Base-by-base conservation (phyloP, 2,113 vertebrate genomes). In the Calyptommatus sinebrachiatus region DNA sequence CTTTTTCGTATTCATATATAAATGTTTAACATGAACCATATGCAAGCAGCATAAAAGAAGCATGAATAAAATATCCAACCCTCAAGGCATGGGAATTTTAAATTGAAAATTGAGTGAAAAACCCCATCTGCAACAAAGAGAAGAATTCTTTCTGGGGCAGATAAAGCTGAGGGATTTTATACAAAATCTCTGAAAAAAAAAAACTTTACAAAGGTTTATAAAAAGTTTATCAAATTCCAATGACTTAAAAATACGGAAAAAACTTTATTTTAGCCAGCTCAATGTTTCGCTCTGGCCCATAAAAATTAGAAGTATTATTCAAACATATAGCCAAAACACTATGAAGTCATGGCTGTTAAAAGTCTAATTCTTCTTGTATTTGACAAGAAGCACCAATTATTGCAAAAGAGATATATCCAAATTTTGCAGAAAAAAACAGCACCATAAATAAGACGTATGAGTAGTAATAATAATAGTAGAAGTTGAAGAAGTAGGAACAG, bases 391-490 rank as follows among this genome's bases (percentile, higher is more conserved):
- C 74, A 80, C 77, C 73, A 81, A 87, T 81, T 84, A 83, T 85
- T 88, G 84, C 84, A 87, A 84, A 80, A 83, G 79, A 83, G 72
- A 77, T 68, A 70, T 90, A 90, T 85, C 82, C 84, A 88, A 78
- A 61, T 87, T 73, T 45, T 73, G 86, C 78, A 78, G 46, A 31
- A 79, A 85, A 87, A 90, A 53, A 9, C 91, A 80, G 78, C 73
- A 86, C 71, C 81, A 84, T 41, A 41, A 41, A 41, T 84, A 90
- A 91, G 87, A 75, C 9, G 9, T 50, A 63, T n/a, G 5, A 8
- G 41, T 41, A 41, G 35, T 41, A 41, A 5, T 41, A 41, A 5
- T 41, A 41, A 41, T 41, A 41, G 85, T 89, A 91, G 87, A 75
- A 20, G 9, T 50, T 28, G n/a, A 48, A 63, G 46, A 10, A 16